A percentile compares a stretch with the other conserved stretches of the same genome.
Evolutionary conservation across 2,888 invertebrate genomes (phyloP).

Genomic region (Diarsia brunnea): DNA sequence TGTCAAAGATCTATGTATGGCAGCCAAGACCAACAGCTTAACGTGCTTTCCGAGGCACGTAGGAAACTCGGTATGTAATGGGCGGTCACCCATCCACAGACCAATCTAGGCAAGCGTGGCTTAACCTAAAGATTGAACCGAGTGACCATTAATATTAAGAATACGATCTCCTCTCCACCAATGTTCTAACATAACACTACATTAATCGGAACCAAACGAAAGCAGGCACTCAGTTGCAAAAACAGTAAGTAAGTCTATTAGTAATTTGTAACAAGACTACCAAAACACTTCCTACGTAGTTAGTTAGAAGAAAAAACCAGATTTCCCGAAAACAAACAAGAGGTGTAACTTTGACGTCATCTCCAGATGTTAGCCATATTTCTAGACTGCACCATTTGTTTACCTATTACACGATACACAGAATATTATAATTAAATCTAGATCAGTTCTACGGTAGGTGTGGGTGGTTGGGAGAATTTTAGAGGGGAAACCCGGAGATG

Average conservation of each 20-base stretch:
- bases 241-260: neutral
- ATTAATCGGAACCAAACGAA: neutral
- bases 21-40: too few species aligned
- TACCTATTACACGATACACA: conserved; percentile 15
- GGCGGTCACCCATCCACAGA: too few species aligned
- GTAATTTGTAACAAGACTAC: neutral
- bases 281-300: neutral
- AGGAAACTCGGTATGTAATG: too few species aligned
- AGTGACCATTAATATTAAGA: too few species aligned
- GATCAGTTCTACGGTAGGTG: neutral
- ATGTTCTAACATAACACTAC: neutral
- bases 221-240: neutral
- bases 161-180: neutral
- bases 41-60: too few species aligned
- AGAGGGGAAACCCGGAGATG: neutral
- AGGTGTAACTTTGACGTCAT: conserved; percentile 11
- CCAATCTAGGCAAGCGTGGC: too few species aligned
- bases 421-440: neutral
- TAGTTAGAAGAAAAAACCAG: neutral
- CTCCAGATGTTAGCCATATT: conserved; percentile 25
- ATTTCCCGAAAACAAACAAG: neutral
- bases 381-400: neutral
- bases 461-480: conserved; percentile 14
- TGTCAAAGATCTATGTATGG: too few species aligned
- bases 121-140: too few species aligned